Evolutionary conservation across 2,888 invertebrate genomes (phyloP).

Genomic region (Mimachlamys varia): DNA sequence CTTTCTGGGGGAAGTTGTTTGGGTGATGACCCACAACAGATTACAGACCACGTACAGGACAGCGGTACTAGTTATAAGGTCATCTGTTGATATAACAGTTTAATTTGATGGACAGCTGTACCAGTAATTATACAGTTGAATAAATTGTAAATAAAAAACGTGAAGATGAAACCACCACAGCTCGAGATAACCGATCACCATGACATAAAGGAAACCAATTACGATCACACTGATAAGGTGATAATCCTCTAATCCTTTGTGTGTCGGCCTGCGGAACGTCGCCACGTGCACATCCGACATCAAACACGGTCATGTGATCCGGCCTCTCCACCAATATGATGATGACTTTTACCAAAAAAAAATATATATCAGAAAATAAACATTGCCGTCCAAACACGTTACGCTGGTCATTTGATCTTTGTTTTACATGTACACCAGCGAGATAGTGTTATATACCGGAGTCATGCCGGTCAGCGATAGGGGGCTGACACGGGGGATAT

Average conservation of each 20-base stretch:
- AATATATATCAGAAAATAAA: slow-evolving; percentile 27
- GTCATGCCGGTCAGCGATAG: not conserved
- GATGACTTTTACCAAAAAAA: not conserved
- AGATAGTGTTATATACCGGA: not conserved
- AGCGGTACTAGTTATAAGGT: not conserved
- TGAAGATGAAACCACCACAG: not conserved
- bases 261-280: not conserved
- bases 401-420: not conserved
- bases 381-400: not conserved
- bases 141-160: slow-evolving; percentile 1
- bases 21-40: not conserved
- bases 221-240: not conserved
- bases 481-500: not conserved
- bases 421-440: not conserved
- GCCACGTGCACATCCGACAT: slow-evolving; percentile 10
- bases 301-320: not conserved
- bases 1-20: not conserved
- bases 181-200: not conserved
- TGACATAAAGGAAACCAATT: not conserved
- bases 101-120: slow-evolving; percentile 9
- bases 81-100: not conserved
- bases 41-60: not conserved
- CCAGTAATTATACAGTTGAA: slow-evolving; percentile 34
- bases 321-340: not conserved
- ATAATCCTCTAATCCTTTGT: not conserved